A percentile compares a stretch with the other conserved stretches of the same genome.
phyloP scores from a whole-genome alignment of 2,113 vertebrate genomes.

The Sebastes fasciatus region DNA sequence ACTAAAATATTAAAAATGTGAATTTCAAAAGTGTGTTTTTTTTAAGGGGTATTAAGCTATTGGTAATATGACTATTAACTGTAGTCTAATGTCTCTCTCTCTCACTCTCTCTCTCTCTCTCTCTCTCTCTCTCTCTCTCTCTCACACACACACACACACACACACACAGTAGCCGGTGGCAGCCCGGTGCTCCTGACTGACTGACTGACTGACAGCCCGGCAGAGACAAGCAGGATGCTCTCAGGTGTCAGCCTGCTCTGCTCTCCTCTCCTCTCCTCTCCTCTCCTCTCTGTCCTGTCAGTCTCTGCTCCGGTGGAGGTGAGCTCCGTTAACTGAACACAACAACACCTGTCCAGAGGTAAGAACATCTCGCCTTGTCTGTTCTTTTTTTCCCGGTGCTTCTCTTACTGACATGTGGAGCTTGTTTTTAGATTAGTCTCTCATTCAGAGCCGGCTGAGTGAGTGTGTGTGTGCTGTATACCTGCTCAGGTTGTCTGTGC shows the following conservation, averaged over 20 bases:
- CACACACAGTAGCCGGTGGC: conserved; percentile 20
- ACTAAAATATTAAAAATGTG: not conserved
- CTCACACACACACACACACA: conserved; percentile 10
- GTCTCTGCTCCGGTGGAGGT: conserved; percentile 38
- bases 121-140: conserved; percentile 1
- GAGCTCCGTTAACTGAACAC: conserved; percentile 12
- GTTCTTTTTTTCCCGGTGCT: not conserved
- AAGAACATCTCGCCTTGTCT: not conserved
- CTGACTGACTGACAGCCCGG: conserved; percentile 68
- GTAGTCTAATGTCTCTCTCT: not conserved
- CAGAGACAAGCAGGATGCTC: conserved; percentile 54
- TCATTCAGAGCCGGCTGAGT: not conserved
- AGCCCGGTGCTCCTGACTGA: conserved; percentile 57
- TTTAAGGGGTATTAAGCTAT: not conserved
- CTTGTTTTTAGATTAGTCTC: conserved; percentile 12
- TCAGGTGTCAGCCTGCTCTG: conserved; percentile 16
- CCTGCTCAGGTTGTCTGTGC: conserved; percentile 12
- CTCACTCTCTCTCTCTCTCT: not conserved
- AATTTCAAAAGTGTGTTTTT: not conserved
- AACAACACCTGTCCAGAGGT: conserved; percentile 40
- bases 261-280: too few relatives aligned
- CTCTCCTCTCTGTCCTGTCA: conserved; percentile 38
- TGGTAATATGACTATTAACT: not conserved
- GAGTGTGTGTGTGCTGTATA: conserved; percentile 12
- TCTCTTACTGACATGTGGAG: not conserved